A percentile compares a stretch with the other conserved stretches of the same genome.
Conservation (phyloP, 2,797 vertebrate species). For the Tachyglossus aculeatus region DNA sequence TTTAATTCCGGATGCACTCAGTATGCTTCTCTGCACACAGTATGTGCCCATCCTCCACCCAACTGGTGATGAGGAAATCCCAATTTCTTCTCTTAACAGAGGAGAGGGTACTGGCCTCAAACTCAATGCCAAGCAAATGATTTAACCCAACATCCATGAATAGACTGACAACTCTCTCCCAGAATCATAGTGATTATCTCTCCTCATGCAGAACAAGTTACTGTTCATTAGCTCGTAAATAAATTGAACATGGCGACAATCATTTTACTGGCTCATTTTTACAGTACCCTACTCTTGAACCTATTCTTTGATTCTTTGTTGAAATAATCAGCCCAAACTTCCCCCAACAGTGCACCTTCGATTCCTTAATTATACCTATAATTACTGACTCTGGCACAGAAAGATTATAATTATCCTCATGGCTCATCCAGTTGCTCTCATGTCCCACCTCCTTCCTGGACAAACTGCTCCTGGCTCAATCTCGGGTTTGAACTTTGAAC, state of each 20-base stretch:
- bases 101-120: accelerated
- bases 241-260: neutral
- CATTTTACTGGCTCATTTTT: neutral
- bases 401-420: neutral
- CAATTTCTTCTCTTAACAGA: too few species aligned
- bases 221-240: neutral
- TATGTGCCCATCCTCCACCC: too few species aligned
- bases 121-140: accelerated
- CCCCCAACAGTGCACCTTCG: neutral
- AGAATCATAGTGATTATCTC: too few species aligned
- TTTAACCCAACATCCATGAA: too few species aligned
- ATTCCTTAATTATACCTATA: neutral
- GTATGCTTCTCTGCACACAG: too few species aligned
- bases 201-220: neutral
- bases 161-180: neutral
- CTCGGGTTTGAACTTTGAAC: neutral
- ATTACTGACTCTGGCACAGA: neutral
- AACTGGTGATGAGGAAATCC: too few species aligned
- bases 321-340: neutral
- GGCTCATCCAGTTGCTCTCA: neutral
- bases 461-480: neutral
- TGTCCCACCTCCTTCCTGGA: neutral
- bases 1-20: too few species aligned
- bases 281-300: neutral
- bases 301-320: neutral